Evolutionary conservation across 2,113 vertebrate genomes (phyloP), one percentile per base, ranked within the genome.

Genomic region (Stegastes partitus): DNA sequence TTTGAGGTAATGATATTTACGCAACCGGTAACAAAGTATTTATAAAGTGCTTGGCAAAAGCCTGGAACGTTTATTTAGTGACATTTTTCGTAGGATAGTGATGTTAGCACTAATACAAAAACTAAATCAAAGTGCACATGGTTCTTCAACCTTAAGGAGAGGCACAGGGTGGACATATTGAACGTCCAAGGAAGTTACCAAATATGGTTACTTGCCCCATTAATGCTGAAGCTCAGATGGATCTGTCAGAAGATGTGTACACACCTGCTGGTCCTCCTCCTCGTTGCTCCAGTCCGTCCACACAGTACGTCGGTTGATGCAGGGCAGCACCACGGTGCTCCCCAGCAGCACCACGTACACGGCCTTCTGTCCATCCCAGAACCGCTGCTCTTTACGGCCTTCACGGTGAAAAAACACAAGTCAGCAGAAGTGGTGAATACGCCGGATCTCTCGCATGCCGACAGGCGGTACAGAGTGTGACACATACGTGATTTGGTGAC

Each of bases 351-450:
- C 96, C 77, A 95, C 93, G 0, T 93, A 89, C 89, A 98, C 96
- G 0, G 93, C 94, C 87, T 97, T 98, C n/a, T 98, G 96, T 3
- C 97, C 97, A 1, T 98, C 97, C 98, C 97, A 98, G 88, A 92
- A 96, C 2, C 16, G 79, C 74, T 22, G 88, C 86, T 63, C 88
- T 91, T 88, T 89, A 63, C 93, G 94, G 0, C 94, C 97, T 98
- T 75, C 21, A 7, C 16, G 4, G n/a, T 79, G 0, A 61, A 39
- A 44, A n/a, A 8, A 14, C 25, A 71, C 0, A 2, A 50, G 25
- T 59, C 21, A 56, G n/a, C 22, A 44, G 39, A 49, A 0, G 2
- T 15, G 37, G 21, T 18, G 37, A 26, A 54, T 21, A 42, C 12
- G n/a, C 66, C 45, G 16, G 4, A 42, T 34, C 53, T 70, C 49